Base-by-base conservation (phyloP, 2,888 invertebrate genomes). In the Allolobophora icterica region DNA sequence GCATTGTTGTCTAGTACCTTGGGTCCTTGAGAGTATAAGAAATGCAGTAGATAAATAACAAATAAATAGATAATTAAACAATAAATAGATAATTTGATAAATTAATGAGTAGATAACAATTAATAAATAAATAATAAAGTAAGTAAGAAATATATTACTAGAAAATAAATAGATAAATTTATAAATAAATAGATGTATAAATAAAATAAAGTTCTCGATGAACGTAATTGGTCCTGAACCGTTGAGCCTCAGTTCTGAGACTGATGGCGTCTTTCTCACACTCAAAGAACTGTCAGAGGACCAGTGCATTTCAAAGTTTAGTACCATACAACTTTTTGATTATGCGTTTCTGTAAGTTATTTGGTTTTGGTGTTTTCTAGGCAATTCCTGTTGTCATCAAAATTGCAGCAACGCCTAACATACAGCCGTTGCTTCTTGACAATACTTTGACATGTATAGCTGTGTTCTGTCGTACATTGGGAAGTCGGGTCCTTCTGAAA, bases 281-380 rank as follows among this genome's bases (percentile, higher is more conserved):
- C 58, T 58, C 30, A 58, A 4, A 58, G 30, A 30, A 30, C 71
- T n/a, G 17, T 13, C n/a, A 71, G 38, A 8, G 71, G 71, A n/a
- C 8, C 71, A n/a, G 11, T n/a, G 30, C 71, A 71, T 71, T 71
- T 71, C 8, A n/a, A 71, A 71, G 30, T n/a, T 71, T 71, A n/a
- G 71, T n/a, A n/a, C 3, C n/a, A 11, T 71, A n/a, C 17, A n/a
- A 30, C n/a, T n/a, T 71, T n/a, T 13, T n/a, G 30, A 71, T 71
- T 17, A 71, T 71, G 5, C 15, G 15, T 90, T 35, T 42, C 42
- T 38, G 21, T 42, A 17, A 52, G 6, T 35, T 58, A 84, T 89
- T 40, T 91, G 38, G n/a, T 89, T 89, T 58, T 58, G 91, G 71
- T 90, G 15, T 90, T 71, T 52, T 90, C 58, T 34, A 52, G 38